Evolutionary conservation across 2,113 vertebrate species (phyloP), one percentile per base, ranked within the genome.

Genomic region (Rostratula benghalensis): DNA sequence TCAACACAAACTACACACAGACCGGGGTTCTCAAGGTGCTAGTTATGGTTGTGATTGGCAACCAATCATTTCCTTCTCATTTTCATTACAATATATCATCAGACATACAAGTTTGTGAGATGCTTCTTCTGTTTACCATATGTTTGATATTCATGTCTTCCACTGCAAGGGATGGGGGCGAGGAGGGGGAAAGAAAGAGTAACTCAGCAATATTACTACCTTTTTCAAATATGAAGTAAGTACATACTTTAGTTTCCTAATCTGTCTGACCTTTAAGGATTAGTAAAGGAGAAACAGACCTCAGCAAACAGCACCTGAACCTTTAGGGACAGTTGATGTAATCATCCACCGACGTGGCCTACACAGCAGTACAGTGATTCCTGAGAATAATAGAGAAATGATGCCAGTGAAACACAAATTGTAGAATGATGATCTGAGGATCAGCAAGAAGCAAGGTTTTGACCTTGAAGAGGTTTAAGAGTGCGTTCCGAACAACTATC

Each of bases 401-500:
- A 43, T 83, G 90, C 92, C 96, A 96, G 67, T 50, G 90, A 83
- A 95, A 94, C 70, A 83, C 77, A 93, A 96, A 87, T 97, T 94
- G 64, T 8, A 94, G 92, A 97, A 78, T 56, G 83, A 94, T 95
- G 94, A 97, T 97, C 95, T 93, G 86, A 94, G 79, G 82, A 95
- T 97, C 95, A 94, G 93, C 77, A 90, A 96, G 90, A 96, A 96
- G 83, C 51, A 96, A 97, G 91, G 81, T 22, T 59, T 90, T 98
- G 97, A 98, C 98, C 98, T 98, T 98, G 97, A 96, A 79, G 84
- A 95, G 87, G 68, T 97, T 98, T 97, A 97, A 97, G 78, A 91
- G 95, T 89, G 92, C 17, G 4, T 97, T 95, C 67, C 50, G 77
- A 96, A 96, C 80, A 97, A 89, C 92, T 96, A 91, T 94, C 90